Base-by-base conservation (phyloP, 2,888 invertebrate species). In the Stenurella melanura region DNA sequence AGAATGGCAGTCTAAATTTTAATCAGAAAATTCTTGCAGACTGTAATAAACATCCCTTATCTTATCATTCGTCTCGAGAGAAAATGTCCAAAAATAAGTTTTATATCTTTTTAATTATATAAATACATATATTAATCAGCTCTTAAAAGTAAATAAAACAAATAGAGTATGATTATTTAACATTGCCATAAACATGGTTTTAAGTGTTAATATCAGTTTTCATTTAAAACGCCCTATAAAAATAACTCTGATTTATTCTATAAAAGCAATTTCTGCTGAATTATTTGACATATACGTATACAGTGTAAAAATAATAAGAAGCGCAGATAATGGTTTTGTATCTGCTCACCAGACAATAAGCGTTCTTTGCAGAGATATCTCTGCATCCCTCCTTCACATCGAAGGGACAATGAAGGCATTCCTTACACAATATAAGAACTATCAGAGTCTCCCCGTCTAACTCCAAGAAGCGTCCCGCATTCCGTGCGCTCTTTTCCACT, bases 361-460 rank as follows among this genome's bases (percentile, higher is more conserved):
- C 30, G 56, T 42, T 72, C 56, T 61, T 21, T 38, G 69, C 17
- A 18, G 64, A 17, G 61, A 74, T 74, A 69, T 74, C 63, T 58
- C 30, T 66, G 73, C 73, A 56, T 57, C 64, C 66, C 63, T 30
- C 56, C 50, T 26, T 34, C 63, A 26, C n/a, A 67, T 30, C 42
- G 60, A 67, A 71, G 63, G 73, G 57, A 73, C 73, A 76, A 76
- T 73, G 66, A 67, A 73, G 69, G 73, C 76, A 76, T 78, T 75
- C 58, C 77, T 72, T 71, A 63, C 77, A 75, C 80, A 75, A 80
- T 78, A 76, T 76, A 78, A 78, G 80, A 80, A 80, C 77, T 80
- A 78, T 80, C 77, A 74, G 74, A 57, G 50, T 73, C 73, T 73
- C 26, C 75, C 60, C 64, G 69, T 30, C 57, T 30, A 58, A 34